phyloP scores from a whole-genome alignment of 2,888 invertebrate species.

The Tethea ocularis region DNA sequence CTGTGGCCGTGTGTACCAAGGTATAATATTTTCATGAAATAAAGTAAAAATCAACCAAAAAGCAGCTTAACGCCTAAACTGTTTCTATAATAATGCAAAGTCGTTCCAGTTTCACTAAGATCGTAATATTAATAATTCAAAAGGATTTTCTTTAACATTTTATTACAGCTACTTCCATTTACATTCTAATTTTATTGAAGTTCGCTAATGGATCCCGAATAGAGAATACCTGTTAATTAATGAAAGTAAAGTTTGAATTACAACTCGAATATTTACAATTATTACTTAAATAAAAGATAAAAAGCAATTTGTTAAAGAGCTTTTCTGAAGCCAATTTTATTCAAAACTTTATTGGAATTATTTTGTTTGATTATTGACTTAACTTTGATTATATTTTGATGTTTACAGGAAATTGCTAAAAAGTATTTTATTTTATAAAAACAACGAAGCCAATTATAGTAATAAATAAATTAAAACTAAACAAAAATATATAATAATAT shows the following conservation, averaged over 20 bases:
- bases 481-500: too few species aligned
- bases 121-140: not conserved
- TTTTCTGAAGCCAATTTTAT: constrained; percentile 28
- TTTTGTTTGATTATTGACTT: not conserved
- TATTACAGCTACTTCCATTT: not conserved
- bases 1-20: too few species aligned
- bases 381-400: not conserved
- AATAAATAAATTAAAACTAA: too few species aligned
- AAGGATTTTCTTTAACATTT: constrained; percentile 4
- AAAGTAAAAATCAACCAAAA: too few species aligned
- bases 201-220: constrained; percentile 30
- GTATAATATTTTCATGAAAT: too few species aligned
- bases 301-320: constrained; percentile 23
- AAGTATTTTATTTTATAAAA: too few species aligned
- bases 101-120: not conserved
- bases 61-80: not conserved
- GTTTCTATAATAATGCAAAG: not conserved
- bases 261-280: constrained; percentile 25
- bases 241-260: constrained; percentile 26
- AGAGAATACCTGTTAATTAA: constrained; percentile 40
- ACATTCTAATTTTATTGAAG: constrained; percentile 21
- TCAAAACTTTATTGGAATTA: not conserved
- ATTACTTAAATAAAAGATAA: constrained; percentile 23
- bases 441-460: too few species aligned
- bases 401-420: not conserved